phyloP scores from a whole-genome alignment of 2,888 invertebrate species.

The Gisinianus flammeolus region DNA sequence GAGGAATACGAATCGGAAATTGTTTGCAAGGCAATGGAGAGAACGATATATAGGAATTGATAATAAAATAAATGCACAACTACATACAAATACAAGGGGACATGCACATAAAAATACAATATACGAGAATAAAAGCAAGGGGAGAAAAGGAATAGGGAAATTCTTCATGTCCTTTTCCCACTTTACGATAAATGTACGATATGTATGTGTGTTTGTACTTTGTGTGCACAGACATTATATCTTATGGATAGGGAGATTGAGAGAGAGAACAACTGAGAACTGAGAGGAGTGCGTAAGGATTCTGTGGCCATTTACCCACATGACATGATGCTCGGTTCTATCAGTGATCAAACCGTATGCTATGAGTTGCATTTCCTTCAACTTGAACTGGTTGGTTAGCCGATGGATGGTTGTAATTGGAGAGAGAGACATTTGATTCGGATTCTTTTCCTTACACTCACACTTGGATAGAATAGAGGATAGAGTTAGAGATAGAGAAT shows the following conservation, averaged over 20 bases:
- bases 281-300: not conserved
- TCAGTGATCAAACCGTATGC: not conserved
- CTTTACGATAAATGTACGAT: not conserved
- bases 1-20: too few species aligned
- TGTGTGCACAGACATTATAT: too few species aligned
- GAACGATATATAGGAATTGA: too few species aligned
- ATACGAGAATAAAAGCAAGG: not conserved
- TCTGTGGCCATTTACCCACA: not conserved
- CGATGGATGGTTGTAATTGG: not conserved
- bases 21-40: too few species aligned
- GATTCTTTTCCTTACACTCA: not conserved
- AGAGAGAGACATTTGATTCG: not conserved
- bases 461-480: not conserved
- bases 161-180: not conserved
- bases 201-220: not conserved
- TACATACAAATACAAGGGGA: not conserved
- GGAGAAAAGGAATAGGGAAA: constrained; percentile 5
- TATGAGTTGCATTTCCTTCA: not conserved
- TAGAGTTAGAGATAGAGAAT: not conserved
- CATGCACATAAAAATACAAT: not conserved
- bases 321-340: not conserved
- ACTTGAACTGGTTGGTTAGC: not conserved
- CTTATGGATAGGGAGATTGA: too few species aligned
- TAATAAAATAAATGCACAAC: too few species aligned
- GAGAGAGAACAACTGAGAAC: too few species aligned